Percentiles rank a stretch among this genome's conserved stretches.
phyloP scores from a whole-genome alignment of 2,797 vertebrate genomes.

The Stomatorhinus walkeri region DNA sequence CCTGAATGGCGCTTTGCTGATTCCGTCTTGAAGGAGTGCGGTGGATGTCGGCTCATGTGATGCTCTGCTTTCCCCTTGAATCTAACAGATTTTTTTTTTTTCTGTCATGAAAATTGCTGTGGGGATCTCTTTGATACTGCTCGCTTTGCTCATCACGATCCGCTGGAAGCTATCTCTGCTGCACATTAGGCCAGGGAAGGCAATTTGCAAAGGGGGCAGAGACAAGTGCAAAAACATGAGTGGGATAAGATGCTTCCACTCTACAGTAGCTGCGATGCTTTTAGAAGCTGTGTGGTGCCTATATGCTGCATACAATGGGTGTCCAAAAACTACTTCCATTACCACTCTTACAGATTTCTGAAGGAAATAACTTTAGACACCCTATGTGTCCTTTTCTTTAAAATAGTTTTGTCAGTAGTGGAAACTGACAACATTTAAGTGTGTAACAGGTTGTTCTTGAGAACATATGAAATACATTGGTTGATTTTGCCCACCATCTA shows the following conservation, averaged over 20 bases:
- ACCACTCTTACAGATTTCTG: background rate
- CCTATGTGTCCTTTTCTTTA: background rate
- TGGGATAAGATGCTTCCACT: background rate
- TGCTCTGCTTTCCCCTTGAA: background rate
- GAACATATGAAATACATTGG: background rate
- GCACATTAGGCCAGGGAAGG: background rate
- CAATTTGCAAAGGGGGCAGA: background rate
- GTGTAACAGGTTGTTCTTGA: background rate
- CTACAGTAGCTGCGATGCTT: background rate
- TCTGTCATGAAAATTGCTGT: conserved; percentile 13
- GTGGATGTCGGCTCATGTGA: background rate
- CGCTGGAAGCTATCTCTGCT: background rate
- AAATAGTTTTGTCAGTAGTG: background rate
- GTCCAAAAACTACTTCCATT: background rate
- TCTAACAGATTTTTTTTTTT: background rate
- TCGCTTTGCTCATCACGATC: background rate
- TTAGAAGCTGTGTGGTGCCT: background rate
- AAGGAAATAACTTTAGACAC: background rate
- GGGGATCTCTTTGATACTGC: background rate
- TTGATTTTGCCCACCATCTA: background rate
- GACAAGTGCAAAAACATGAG: background rate
- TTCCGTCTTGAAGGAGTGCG: background rate
- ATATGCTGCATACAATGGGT: background rate
- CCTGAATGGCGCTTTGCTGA: background rate
- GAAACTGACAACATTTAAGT: background rate